These are phyloP conservation scores for Chitala chitala DNA, from an alignment of 2,113 vertebrate species.

Conservation along the genomic window DNA sequence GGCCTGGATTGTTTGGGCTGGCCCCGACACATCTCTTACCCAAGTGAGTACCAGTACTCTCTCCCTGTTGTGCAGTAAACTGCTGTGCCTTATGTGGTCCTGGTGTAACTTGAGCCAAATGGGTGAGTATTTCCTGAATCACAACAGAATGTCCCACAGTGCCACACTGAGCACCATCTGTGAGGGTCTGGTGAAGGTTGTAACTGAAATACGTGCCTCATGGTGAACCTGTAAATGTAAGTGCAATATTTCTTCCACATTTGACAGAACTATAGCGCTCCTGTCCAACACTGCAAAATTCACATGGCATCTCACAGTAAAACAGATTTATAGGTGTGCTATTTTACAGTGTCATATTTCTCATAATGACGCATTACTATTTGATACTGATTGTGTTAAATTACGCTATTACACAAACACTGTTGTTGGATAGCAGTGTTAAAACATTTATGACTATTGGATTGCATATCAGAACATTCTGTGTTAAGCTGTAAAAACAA, in stretches of 20 bases:
- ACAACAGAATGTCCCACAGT: background rate
- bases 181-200: too few relatives aligned
- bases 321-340: background rate
- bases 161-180: too few relatives aligned
- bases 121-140: background rate
- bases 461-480: too few relatives aligned
- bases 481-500: too few relatives aligned
- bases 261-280: too few relatives aligned
- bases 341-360: background rate
- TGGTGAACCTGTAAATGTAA: background rate
- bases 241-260: background rate
- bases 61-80: background rate
- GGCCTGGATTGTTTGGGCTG: constrained; percentile 62
- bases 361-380: background rate
- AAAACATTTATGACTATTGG: too few relatives aligned
- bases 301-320: background rate
- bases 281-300: background rate
- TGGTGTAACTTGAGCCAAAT: background rate
- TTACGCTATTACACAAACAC: too few relatives aligned
- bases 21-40: constrained; percentile 41
- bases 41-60: constrained; percentile 46
- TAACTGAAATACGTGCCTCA: background rate
- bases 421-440: too few relatives aligned
- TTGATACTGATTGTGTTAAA: too few relatives aligned
- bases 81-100: background rate